These are phyloP conservation scores for Limnothrissa miodon DNA, from an alignment of 2,113 vertebrate species.

Conservation along the genomic window DNA sequence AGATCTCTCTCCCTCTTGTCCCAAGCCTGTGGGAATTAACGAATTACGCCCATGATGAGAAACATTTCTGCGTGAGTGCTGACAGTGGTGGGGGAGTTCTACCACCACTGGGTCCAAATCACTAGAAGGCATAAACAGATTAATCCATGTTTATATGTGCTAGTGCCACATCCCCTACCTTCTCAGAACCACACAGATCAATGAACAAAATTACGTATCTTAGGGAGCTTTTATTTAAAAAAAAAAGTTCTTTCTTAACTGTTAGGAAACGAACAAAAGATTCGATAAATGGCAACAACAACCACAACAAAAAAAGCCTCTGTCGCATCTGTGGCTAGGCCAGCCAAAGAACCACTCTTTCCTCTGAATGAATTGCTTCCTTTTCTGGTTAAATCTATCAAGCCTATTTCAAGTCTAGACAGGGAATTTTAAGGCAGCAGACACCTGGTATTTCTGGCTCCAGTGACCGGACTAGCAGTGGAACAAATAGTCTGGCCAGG, in stretches of 20 bases:
- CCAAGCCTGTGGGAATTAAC: not conserved
- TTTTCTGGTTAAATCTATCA: slow-evolving; percentile 41
- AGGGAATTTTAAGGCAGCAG: slow-evolving; percentile 28
- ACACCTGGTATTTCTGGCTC: slow-evolving; percentile 26
- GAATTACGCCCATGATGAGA: not conserved
- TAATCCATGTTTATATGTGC: not conserved
- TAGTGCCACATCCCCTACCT: not conserved
- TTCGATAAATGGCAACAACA: slow-evolving; percentile 24
- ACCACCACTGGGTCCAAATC: not conserved
- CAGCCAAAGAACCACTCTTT: slow-evolving; percentile 35
- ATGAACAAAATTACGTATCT: not conserved
- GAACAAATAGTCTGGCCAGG: slow-evolving; percentile 5
- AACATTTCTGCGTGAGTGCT: not conserved
- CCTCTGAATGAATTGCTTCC: slow-evolving; percentile 38
- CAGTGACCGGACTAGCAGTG: not conserved
- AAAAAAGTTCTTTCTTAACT: not conserved
- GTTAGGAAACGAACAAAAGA: slow-evolving; percentile 1
- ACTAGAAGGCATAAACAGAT: not conserved
- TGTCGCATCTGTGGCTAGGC: slow-evolving; percentile 13
- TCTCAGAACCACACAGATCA: not conserved
- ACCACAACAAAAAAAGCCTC: slow-evolving; percentile 24
- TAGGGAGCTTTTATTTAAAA: not conserved
- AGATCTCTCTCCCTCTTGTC: not conserved
- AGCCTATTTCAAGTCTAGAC: slow-evolving; percentile 25
- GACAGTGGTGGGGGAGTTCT: not conserved